phyloP scores from a whole-genome alignment of 2,113 vertebrate genomes.

The Eupsittula cactorum region DNA sequence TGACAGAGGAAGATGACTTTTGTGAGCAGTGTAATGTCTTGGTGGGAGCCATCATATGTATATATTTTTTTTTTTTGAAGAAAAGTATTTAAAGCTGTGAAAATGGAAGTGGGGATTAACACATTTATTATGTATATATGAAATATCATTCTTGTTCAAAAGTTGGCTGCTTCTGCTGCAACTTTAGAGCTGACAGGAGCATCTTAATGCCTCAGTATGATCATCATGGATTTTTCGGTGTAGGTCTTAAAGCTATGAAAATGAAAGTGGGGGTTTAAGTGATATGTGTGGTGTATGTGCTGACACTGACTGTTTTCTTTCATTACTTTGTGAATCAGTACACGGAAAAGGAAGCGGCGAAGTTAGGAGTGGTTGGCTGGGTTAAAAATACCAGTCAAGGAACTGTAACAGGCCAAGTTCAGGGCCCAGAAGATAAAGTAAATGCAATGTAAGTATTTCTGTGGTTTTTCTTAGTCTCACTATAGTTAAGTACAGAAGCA shows the following conservation, averaged over 20 bases:
- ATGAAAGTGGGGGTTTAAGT: neutral
- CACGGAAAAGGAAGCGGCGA: slow-evolving; percentile 86
- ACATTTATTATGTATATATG: neutral
- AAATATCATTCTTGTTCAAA: neutral
- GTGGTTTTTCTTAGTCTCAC: neutral
- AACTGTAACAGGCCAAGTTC: slow-evolving; percentile 89
- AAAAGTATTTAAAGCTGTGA: neutral
- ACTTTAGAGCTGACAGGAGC: neutral
- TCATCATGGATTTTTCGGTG: neutral
- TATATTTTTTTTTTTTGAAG: neutral
- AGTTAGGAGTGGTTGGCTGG: slow-evolving; percentile 90
- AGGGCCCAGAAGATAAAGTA: slow-evolving; percentile 84
- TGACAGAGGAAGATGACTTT: neutral
- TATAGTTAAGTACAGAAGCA: neutral
- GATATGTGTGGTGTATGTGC: neutral
- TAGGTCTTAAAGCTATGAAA: neutral
- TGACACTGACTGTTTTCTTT: slow-evolving; percentile 17
- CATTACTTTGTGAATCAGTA: slow-evolving; percentile 78
- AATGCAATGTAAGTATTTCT: slow-evolving; percentile 86
- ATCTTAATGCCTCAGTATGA: neutral
- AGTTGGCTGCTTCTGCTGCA: neutral
- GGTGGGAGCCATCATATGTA: neutral
- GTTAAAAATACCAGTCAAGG: slow-evolving; percentile 89
- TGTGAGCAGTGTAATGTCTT: neutral
- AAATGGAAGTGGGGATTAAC: neutral